These are phyloP conservation scores for Lysandra coridon DNA, from an alignment of 2,888 invertebrate species.

Conservation along the genomic window DNA sequence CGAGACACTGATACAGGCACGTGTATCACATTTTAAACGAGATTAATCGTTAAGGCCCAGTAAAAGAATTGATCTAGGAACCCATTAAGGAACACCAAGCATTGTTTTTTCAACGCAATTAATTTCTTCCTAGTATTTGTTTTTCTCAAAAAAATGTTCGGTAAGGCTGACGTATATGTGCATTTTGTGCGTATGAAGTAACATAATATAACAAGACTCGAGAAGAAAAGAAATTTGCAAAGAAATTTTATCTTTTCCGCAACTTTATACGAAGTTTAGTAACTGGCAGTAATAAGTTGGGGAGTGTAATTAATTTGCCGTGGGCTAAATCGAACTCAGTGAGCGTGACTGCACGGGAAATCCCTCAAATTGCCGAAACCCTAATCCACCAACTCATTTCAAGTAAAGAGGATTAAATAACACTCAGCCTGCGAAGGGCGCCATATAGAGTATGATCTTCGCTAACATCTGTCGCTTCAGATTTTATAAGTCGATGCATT, in stretches of 20 bases:
- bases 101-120: too few relatives aligned
- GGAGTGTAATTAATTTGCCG: conserved; percentile 13
- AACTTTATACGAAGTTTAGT: neutral
- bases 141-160: too few relatives aligned
- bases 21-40: neutral
- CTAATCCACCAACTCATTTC: conserved; percentile 8
- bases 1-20: neutral
- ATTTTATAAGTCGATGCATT: neutral
- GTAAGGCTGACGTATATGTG: too few relatives aligned
- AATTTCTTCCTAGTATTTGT: too few relatives aligned
- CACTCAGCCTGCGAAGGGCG: neutral
- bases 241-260: neutral
- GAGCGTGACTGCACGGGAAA: conserved; percentile 1
- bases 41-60: neutral
- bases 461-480: neutral
- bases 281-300: neutral
- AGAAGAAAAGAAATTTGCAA: neutral
- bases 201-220: neutral
- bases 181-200: neutral
- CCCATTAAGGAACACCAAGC: too few relatives aligned
- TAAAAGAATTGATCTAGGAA: neutral
- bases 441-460: neutral
- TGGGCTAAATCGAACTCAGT: neutral
- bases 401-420: conserved; percentile 6
- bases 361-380: conserved; percentile 8